Base-by-base conservation (phyloP, 2,888 invertebrate genomes). In the Drosophila meridionalis region DNA sequence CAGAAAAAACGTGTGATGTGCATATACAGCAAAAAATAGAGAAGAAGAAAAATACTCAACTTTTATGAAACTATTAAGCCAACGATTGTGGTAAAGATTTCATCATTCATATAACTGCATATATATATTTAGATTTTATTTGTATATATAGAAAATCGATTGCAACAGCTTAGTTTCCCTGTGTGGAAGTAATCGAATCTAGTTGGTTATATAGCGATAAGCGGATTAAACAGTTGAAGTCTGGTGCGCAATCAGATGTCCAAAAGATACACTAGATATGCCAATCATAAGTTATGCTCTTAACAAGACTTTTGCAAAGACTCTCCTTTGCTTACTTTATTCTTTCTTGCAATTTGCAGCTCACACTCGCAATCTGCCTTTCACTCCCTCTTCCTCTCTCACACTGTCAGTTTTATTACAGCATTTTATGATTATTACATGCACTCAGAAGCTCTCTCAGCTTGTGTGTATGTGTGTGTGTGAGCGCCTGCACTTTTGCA, bases 381-480 rank as follows among this genome's bases (percentile, higher is more conserved):
- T 6, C 7, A 2, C 14, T 28, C 47, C 8, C n/a, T 12, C 36
- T 20, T 12, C 7, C n/a, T 60, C 34, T 14, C 20, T 32, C 8
- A 11, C 52, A 47, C 42, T 53, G 50, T 47, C 40, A 36, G 43
- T 47, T 64, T 73, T 72, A 67, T 66, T 70, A 62, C 71, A 59
- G 26, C 40, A 59, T 57, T 76, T 76, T 63, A 72, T 72, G 59
- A 69, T 58, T 60, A 76, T 58, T 58, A 38, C 45, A 38, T 56
- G 52, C 47, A 61, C 45, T 58, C 38, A 36, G 34, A 32, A 45
- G 38, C n/a, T 26, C 38, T 63, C 34, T 57, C 28, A 45, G 38
- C 28, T 38, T 12, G 12, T 68, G 11, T 52, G 11, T 45, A 6
- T 53, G 45, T 28, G 34, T 64, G 11, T 68, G 6, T 34, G 20